Evolutionary conservation across 2,888 invertebrate genomes (phyloP).

Genomic region (Automeris io): DNA sequence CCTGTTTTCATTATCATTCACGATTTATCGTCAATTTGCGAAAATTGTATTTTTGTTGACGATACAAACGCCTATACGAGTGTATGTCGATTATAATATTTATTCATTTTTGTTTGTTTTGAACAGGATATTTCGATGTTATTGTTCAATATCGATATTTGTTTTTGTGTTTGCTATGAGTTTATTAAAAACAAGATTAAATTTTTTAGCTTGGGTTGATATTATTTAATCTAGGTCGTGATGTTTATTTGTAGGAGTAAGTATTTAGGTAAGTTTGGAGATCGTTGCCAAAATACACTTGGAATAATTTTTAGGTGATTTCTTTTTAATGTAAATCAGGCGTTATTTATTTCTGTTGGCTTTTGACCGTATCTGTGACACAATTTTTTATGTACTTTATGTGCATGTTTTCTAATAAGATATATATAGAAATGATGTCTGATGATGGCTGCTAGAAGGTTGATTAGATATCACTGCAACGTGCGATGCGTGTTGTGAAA

Average conservation of each 20-base stretch:
- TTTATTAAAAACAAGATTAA: conserved; percentile 25
- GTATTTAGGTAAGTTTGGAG: not conserved
- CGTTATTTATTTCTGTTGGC: no score
- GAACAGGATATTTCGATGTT: conserved; percentile 32
- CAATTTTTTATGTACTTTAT: no score
- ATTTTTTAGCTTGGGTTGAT: not conserved
- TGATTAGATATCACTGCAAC: conserved; percentile 17
- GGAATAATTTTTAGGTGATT: no score
- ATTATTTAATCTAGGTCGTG: not conserved
- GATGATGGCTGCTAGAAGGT: conserved; percentile 5
- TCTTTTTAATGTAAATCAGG: no score
- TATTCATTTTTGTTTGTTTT: conserved; percentile 32
- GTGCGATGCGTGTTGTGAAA: conserved; percentile 21
- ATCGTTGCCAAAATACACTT: no score
- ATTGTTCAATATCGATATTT: conserved; percentile 41
- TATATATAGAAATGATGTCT: no score
- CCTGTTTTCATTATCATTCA: no score
- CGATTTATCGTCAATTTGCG: conserved; percentile 36
- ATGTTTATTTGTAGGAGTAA: not conserved
- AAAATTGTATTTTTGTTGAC: conserved; percentile 37
- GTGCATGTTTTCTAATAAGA: no score
- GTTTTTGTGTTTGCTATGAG: conserved; percentile 33
- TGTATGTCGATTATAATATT: conserved; percentile 35
- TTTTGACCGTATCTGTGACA: no score
- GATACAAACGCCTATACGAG: conserved; percentile 25